Evolutionary conservation across 1,140 invertebrate species (phyloP).

Genomic region (Laupala kohalensis): DNA sequence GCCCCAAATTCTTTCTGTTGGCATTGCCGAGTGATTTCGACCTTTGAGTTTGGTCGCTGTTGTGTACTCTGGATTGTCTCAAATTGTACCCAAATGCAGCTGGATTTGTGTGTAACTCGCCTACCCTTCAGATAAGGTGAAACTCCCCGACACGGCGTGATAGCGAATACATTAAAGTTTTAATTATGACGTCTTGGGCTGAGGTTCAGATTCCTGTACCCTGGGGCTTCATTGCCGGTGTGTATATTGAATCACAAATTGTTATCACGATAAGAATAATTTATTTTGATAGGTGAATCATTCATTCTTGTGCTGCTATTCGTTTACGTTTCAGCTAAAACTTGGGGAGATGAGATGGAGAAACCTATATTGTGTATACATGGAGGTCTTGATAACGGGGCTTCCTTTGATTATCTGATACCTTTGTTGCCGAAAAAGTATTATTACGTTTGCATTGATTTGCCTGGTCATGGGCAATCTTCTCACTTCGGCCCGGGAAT

Average conservation of each 20-base stretch:
- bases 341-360: constrained; percentile 41
- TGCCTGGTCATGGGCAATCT: constrained; percentile 56
- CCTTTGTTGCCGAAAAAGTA: constrained; percentile 36
- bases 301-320: not conserved
- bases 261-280: too few relatives aligned
- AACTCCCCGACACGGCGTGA: too few relatives aligned
- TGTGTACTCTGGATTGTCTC: too few relatives aligned
- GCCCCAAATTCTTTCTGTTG: too few relatives aligned
- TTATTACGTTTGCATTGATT: constrained; percentile 49
- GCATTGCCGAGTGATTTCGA: too few relatives aligned
- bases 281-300: not conserved
- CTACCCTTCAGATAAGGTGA: too few relatives aligned
- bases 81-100: too few relatives aligned
- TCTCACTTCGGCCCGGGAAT: constrained; percentile 39
- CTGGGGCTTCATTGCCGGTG: not conserved
- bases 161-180: too few relatives aligned
- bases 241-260: not conserved
- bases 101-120: too few relatives aligned
- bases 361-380: constrained; percentile 44
- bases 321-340: constrained; percentile 34
- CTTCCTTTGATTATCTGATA: constrained; percentile 47
- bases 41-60: too few relatives aligned
- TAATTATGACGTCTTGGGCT: not conserved
- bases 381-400: constrained; percentile 48
- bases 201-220: not conserved